phyloP scores from a whole-genome alignment of 2,888 invertebrate genomes.

The Zele albiditarsus region DNA sequence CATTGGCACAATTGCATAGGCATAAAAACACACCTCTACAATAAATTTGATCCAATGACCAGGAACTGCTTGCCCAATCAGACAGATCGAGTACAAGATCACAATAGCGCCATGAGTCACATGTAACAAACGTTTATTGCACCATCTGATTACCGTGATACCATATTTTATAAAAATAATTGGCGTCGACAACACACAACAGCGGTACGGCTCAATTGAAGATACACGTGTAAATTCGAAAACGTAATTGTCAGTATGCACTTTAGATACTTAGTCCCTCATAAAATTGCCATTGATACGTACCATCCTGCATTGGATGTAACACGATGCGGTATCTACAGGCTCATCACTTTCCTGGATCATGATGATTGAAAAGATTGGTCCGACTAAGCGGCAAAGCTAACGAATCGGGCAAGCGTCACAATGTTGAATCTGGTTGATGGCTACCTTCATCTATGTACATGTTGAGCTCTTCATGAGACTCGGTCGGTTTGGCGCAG shows the following conservation, averaged over 20 bases:
- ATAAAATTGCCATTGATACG: neutral
- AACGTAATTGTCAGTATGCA: no score
- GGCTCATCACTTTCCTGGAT: neutral
- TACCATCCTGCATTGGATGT: neutral
- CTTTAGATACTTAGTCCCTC: neutral
- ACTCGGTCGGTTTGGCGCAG: constrained; percentile 47
- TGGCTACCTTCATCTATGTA: constrained; percentile 48
- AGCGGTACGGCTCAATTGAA: no score
- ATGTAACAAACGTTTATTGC: constrained; percentile 1
- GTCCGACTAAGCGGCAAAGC: constrained; percentile 18
- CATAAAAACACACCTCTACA: neutral
- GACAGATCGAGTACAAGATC: no score
- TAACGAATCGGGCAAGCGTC: constrained; percentile 37
- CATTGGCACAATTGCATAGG: constrained; percentile 1
- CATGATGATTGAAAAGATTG: neutral
- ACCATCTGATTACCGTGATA: neutral
- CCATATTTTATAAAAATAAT: neutral
- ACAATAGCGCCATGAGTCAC: neutral
- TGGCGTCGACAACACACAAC: neutral
- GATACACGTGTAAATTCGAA: no score
- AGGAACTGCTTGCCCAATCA: neutral
- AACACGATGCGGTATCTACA: no score
- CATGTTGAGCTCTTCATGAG: constrained; percentile 31
- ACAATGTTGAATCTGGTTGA: constrained; percentile 37
- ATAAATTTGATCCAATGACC: neutral